These are phyloP conservation scores for Thecocarcelia acutangulata DNA, from an alignment of 2,888 invertebrate species.

Conservation along the genomic window DNA sequence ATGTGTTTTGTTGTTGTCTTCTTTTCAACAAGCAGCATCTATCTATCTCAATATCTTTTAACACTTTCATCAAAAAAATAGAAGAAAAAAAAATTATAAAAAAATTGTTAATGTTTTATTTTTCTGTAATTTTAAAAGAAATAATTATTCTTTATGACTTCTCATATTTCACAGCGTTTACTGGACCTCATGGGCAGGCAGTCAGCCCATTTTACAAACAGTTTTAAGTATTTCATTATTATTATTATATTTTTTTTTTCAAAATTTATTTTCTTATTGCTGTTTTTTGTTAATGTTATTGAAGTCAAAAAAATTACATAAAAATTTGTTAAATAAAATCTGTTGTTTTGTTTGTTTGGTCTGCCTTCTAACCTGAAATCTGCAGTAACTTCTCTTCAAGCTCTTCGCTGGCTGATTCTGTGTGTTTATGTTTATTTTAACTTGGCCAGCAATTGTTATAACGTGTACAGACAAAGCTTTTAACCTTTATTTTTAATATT, in stretches of 20 bases:
- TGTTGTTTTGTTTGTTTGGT: conserved; percentile 10
- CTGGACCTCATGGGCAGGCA: neutral
- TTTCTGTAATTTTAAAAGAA: conserved; percentile 4
- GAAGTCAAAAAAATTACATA: conserved; percentile 44
- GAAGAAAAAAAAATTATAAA: too few species aligned
- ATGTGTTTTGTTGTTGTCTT: conserved; percentile 2
- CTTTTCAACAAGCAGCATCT: conserved; percentile 30
- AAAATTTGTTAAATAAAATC: conserved; percentile 60
- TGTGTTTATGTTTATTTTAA: conserved; percentile 14
- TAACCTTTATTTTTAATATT: conserved; percentile 55
- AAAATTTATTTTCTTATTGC: neutral
- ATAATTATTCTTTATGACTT: conserved; percentile 50
- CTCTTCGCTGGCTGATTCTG: neutral
- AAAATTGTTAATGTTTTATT: conserved; percentile 22
- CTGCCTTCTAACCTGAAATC: conserved; percentile 36
- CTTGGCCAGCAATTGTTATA: conserved; percentile 55
- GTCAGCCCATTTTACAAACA: conserved; percentile 35
- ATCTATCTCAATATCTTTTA: conserved; percentile 20
- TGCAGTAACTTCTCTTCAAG: neutral
- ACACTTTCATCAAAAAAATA: conserved; percentile 44
- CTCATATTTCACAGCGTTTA: conserved; percentile 56
- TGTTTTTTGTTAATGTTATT: conserved; percentile 10
- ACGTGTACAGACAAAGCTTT: conserved; percentile 64
- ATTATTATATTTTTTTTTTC: neutral
- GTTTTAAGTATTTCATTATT: conserved; percentile 14